These are phyloP conservation scores for Leptocoma aspasia DNA, from an alignment of 2,113 vertebrate genomes.

Conservation along the genomic window DNA sequence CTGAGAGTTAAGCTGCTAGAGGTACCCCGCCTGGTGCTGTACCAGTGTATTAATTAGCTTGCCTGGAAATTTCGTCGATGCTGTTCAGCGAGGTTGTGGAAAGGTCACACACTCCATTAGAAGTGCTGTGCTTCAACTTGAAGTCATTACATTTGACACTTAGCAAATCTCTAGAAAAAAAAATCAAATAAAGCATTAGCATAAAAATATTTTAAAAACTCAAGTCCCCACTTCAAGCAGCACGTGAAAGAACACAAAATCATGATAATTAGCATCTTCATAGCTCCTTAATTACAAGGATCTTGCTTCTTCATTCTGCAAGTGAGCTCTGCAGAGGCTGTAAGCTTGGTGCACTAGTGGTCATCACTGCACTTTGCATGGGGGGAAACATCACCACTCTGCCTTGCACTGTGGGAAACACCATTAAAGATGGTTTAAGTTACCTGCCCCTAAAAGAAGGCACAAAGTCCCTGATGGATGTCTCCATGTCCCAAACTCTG, in stretches of 20 bases:
- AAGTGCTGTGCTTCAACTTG: background rate
- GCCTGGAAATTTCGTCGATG: background rate
- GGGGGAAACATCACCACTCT: background rate
- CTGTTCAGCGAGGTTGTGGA: constrained; percentile 2
- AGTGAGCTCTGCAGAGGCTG: background rate
- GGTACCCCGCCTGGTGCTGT: background rate
- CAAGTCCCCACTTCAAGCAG: background rate
- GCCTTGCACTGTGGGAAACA: background rate
- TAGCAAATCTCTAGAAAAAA: background rate
- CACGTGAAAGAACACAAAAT: background rate
- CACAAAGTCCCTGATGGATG: background rate
- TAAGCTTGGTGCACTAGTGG: background rate
- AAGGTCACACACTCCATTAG: constrained; percentile 16
- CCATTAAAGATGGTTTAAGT: background rate
- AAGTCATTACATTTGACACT: background rate
- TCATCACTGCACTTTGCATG: background rate
- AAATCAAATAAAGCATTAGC: background rate
- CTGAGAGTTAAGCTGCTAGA: constrained; percentile 35
- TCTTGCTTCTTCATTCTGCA: background rate
- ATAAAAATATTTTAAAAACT: background rate
- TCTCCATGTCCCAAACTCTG: background rate
- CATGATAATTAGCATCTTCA: background rate
- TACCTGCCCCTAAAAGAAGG: background rate
- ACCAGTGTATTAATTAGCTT: constrained; percentile 20
- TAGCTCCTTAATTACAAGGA: background rate